Percentiles rank a stretch among this genome's conserved stretches.
phyloP scores from a whole-genome alignment of 30 jellyfish, hydroid and myxozoan genomes.

The Turritopsis rubra region DNA sequence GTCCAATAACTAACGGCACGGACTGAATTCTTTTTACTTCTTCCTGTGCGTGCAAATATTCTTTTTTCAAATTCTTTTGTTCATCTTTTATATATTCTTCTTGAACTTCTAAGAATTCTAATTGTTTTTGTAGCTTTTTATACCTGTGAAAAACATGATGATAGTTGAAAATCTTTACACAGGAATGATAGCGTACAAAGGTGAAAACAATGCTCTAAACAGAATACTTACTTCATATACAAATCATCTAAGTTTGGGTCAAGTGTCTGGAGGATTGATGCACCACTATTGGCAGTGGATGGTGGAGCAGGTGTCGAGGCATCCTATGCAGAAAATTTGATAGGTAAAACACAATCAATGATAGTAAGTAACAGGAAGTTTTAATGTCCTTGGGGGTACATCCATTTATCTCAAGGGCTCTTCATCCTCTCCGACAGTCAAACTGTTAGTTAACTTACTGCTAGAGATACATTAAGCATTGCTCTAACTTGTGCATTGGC shows the following conservation, averaged over 20 bases:
- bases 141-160: conserved; percentile 13
- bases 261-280: conserved; percentile 30
- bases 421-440: too few species aligned
- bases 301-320: conserved; percentile 53
- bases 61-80: conserved; percentile 79
- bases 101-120: conserved; percentile 85
- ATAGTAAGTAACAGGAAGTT: too few species aligned
- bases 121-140: conserved; percentile 75
- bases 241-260: conserved; percentile 68
- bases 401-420: too few species aligned
- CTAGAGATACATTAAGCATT: too few species aligned
- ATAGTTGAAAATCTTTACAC: background rate
- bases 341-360: too few species aligned
- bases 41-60: conserved; percentile 90
- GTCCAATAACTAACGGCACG: conserved; percentile 98
- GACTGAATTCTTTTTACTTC: conserved; percentile 90
- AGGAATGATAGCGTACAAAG: background rate
- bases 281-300: conserved; percentile 39
- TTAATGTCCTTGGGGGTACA: too few species aligned
- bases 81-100: conserved; percentile 95
- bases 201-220: background rate
- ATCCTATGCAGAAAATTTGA: conserved; percentile 27
- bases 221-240: conserved; percentile 38
- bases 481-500: too few species aligned
- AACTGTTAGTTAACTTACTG: too few species aligned